Base-by-base conservation (phyloP, 2,797 vertebrate species). In the Chromobotia macracanthus region DNA sequence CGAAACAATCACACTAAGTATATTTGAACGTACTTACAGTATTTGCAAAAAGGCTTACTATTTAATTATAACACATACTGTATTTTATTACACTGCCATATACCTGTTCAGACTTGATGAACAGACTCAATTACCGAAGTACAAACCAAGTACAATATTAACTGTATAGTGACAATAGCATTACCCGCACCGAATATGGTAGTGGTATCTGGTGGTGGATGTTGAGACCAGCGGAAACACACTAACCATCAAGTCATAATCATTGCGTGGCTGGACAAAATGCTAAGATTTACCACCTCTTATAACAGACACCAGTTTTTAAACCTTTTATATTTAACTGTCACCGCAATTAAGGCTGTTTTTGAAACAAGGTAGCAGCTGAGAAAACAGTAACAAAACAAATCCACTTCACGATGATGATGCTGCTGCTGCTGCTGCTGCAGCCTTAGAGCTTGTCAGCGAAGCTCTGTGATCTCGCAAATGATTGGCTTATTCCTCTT, bases 401-500 rank as follows among this genome's bases (percentile, higher is more conserved):
- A 70, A 61, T 66, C 41, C 75, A 56, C 28, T 80, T 60, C 58
- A 91, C 88, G 87, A 87, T n/a, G n/a, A n/a, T n/a, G n/a, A n/a
- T n/a, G n/a, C n/a, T n/a, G n/a, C n/a, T n/a, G n/a, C n/a, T 87
- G 82, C 83, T 85, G 88, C 80, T 38, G 31, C 74, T 75, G 60
- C 70, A 86, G 87, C 68, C 83, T 74, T 84, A 83, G 83, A 82
- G 82, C 82, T 77, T 77, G 81, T 82, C 77, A 82, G 61, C 60
- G 58, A 86, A 46, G 63, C 81, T 79, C 82, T 58, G 79, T 82
- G 79, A 65, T 44, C 15, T 25, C 71, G 21, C 51, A 66, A 66
- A 38, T 87, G 90, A 93, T 93, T 92, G 92, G 92, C 68, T 44
- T 9, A 72, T 56, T 12, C 63, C 28, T 55, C 58, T 75, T 35